Evolutionary conservation across 2,797 vertebrate species (phyloP), one percentile per base, ranked within the genome.

Genomic region (Ispidina lecontei): DNA sequence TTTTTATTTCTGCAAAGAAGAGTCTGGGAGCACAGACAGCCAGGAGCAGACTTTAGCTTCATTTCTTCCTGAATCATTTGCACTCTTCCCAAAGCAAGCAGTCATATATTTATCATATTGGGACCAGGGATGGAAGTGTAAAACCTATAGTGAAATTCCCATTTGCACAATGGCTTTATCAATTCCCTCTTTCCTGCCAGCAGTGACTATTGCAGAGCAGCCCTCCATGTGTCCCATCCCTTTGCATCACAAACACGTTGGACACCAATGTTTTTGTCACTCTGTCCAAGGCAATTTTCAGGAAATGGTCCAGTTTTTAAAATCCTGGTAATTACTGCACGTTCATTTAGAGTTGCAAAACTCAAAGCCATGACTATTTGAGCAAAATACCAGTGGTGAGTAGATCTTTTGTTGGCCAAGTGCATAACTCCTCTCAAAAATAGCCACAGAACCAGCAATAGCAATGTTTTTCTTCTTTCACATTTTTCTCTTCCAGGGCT

Each of bases 161-260:
- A 20, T 70, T 83, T 91, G 44, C 41, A 76, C 44, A 90, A 63
- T 17, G 52, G n/a, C 28, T 88, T 81, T 84, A 63, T 58, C 47
- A 59, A 33, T 81, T 56, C 16, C 41, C 52, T 78, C 29, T 68
- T 73, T 71, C 62, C 55, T 81, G 52, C 44, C 59, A 41, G 47
- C n/a, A 63, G 2, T 43, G 35, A 23, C 59, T 75, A 47, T 23
- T 80, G 55, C 39, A 81, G 67, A 86, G 55, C 20, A 84, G 26
- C 10, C 44, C 15, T 35, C 8, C 8, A 39, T 0, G 0, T 54
- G 39, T 47, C 23, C 19, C 60, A 13, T 26, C 11, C 33, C 41
- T 87, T 73, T 67, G 44, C 52, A 75, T 59, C 52, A 44, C 33
- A 73, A 41, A 43, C n/a, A 25, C 26, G 28, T 19, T 1, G 0